Evolutionary conservation across 2,113 vertebrate species (phyloP).

Genomic region (Mellivora capensis): DNA sequence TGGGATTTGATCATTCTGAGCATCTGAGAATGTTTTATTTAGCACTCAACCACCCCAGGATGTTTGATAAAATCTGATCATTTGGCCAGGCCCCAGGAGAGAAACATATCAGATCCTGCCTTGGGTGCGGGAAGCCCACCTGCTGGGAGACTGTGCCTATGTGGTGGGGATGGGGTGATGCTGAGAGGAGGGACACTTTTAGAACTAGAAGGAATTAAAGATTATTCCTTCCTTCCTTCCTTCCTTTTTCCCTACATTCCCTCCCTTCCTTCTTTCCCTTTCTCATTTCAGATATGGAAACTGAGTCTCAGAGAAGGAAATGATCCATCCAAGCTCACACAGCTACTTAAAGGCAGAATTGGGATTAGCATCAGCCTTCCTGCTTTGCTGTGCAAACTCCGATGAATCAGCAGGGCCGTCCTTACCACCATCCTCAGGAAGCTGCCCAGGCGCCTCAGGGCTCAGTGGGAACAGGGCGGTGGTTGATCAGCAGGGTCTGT

Average conservation of each 20-base stretch:
- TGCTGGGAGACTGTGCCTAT: conserved; percentile 21
- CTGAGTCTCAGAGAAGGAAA: neutral
- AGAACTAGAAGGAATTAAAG: conserved; percentile 23
- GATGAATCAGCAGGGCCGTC: neutral
- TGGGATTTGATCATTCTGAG: conserved; percentile 47
- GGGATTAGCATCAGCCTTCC: neutral
- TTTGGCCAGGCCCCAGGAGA: conserved; percentile 56
- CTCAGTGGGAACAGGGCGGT: neutral
- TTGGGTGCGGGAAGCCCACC: conserved; percentile 47
- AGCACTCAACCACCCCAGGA: conserved; percentile 55
- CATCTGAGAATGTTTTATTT: conserved; percentile 66
- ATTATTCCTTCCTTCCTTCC: neutral
- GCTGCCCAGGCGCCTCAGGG: neutral
- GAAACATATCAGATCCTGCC: conserved; percentile 37
- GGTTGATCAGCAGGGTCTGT: conserved; percentile 20
- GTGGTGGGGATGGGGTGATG: neutral
- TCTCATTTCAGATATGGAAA: neutral
- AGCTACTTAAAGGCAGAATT: neutral
- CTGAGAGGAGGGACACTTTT: neutral
- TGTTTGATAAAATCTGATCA: conserved; percentile 70
- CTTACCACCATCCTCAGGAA: neutral
- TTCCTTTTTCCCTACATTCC: neutral
- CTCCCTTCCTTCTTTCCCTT: neutral
- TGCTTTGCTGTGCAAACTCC: neutral
- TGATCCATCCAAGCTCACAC: neutral